phyloP scores from a whole-genome alignment of 2,888 invertebrate species.

The Thysanoteuthis rhombus region DNA sequence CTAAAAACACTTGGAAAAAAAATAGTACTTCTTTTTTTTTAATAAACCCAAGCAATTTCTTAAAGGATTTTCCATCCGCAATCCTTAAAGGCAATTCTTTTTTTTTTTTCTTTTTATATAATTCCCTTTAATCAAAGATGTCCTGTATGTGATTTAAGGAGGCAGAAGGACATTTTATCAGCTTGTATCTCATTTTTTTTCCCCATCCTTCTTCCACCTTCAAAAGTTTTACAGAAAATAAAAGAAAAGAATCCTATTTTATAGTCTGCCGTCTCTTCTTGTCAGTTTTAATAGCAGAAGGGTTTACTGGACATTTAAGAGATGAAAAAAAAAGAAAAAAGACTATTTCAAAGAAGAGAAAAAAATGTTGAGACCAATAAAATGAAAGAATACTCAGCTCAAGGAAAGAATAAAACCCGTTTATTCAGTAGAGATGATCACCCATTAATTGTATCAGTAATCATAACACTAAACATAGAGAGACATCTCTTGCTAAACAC shows the following conservation, averaged over 20 bases:
- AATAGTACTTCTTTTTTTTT: no score
- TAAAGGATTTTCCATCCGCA: background rate
- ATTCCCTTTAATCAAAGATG: background rate
- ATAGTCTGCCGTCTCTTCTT: background rate
- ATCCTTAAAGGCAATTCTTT: background rate
- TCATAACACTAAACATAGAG: background rate
- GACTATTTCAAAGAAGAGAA: background rate
- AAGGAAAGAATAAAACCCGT: background rate
- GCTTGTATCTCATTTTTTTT: background rate
- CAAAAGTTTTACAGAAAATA: background rate
- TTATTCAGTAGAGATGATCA: background rate
- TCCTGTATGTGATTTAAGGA: slow-evolving; percentile 12
- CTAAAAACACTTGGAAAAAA: background rate
- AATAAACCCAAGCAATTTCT: background rate
- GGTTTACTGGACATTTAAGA: background rate
- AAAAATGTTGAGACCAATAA: background rate
- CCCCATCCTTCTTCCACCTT: no score
- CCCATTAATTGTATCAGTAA: background rate
- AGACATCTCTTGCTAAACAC: background rate
- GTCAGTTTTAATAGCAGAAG: background rate
- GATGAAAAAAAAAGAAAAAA: background rate
- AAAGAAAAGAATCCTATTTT: background rate
- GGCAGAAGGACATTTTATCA: background rate
- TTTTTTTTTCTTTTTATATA: background rate
- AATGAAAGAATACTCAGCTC: background rate